Evolutionary conservation across 2,888 invertebrate species (phyloP).

Genomic region (Augiades crinisus): DNA sequence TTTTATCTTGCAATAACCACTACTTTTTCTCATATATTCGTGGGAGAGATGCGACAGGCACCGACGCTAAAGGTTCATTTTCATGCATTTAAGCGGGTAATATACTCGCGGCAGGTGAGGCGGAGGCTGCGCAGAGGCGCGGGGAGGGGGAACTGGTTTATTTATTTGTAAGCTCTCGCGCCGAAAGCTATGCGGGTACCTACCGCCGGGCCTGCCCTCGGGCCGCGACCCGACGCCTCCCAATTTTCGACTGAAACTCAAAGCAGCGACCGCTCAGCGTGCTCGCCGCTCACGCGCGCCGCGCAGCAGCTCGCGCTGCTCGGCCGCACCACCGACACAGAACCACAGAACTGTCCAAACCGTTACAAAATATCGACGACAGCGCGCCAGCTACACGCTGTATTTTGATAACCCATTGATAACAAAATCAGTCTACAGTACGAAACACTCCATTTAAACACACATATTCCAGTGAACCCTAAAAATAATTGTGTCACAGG

Average conservation of each 20-base stretch:
- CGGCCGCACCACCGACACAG: no score
- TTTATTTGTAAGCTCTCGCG: slow-evolving; percentile 58
- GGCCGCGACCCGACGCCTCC: not conserved
- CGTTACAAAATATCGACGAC: no score
- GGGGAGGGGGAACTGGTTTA: slow-evolving; percentile 59
- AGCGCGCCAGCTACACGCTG: no score
- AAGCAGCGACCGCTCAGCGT: no score
- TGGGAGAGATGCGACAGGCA: slow-evolving; percentile 16
- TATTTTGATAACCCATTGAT: no score
- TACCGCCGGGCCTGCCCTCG: not conserved
- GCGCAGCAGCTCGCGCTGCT: no score
- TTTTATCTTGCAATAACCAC: not conserved
- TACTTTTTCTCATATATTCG: not conserved
- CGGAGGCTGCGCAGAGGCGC: slow-evolving; percentile 32
- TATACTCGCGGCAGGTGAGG: slow-evolving; percentile 35
- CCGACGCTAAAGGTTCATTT: slow-evolving; percentile 46
- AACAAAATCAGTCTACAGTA: no score
- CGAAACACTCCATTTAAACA: no score
- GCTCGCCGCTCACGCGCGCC: no score
- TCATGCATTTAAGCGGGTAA: slow-evolving; percentile 48
- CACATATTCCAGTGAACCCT: no score
- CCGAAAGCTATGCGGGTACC: slow-evolving; percentile 45
- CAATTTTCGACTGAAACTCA: not conserved
- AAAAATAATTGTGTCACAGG: no score
- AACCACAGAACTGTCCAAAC: no score